These are phyloP conservation scores for Microhierax caerulescens DNA, from an alignment of 2,797 vertebrate species.

Conservation along the genomic window DNA sequence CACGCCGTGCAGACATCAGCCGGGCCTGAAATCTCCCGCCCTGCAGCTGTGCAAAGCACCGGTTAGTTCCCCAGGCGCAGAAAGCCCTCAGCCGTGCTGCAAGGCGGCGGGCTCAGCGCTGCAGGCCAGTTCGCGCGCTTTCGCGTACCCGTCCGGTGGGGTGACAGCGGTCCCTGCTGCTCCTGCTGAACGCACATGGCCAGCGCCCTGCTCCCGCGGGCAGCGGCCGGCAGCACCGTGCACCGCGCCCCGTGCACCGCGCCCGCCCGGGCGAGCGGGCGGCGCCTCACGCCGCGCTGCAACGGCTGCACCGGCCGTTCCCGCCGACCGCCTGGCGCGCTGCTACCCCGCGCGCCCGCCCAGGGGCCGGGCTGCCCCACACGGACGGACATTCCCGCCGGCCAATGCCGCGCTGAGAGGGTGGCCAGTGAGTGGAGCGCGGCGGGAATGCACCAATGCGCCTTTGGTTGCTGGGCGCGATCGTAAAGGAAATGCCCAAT, in stretches of 20 bases:
- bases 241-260: no score
- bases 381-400: background rate
- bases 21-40: background rate
- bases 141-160: rapidly evolving
- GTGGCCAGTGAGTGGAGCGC: background rate
- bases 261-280: background rate
- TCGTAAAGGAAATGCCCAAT: background rate
- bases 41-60: background rate
- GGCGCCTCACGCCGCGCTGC: background rate
- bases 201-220: rapidly evolving
- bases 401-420: background rate
- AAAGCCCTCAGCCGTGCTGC: rapidly evolving
- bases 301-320: no score
- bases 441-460: background rate
- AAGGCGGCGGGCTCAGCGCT: rapidly evolving
- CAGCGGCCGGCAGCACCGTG: no score
- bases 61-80: rapidly evolving
- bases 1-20: rapidly evolving
- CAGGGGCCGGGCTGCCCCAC: background rate
- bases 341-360: background rate
- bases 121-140: background rate
- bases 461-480: background rate
- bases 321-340: background rate
- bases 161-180: rapidly evolving
- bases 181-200: rapidly evolving